These are phyloP conservation scores for Ceratothoa steindachneri DNA, from an alignment of 2,888 invertebrate species.

Conservation along the genomic window DNA sequence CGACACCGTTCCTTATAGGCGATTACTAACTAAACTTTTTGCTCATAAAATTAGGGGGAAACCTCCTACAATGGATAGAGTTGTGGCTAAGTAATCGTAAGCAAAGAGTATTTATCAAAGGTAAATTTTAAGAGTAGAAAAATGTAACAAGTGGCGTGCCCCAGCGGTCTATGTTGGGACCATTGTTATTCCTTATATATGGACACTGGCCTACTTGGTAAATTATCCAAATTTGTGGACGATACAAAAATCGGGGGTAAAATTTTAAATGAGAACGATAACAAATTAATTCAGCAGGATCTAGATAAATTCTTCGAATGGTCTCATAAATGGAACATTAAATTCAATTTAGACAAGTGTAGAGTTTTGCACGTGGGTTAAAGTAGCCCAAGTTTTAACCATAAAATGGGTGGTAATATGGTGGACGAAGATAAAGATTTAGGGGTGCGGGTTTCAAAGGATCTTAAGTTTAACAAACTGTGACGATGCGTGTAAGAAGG, in stretches of 20 bases:
- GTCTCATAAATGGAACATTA: not conserved
- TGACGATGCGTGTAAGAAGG: too few relatives aligned
- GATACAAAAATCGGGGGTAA: not conserved
- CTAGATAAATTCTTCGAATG: not conserved
- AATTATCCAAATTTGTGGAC: not conserved
- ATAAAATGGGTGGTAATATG: not conserved
- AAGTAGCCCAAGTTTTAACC: not conserved
- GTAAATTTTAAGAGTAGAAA: too few relatives aligned
- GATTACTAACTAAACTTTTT: too few relatives aligned
- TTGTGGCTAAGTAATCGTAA: too few relatives aligned
- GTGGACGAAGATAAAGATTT: not conserved
- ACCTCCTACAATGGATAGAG: too few relatives aligned
- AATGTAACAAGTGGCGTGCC: not conserved
- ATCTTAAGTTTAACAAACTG: too few relatives aligned
- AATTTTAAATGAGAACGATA: not conserved
- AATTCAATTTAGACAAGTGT: not conserved
- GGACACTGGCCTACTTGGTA: not conserved
- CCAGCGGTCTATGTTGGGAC: not conserved
- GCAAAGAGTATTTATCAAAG: too few relatives aligned
- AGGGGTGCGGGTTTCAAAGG: not conserved
- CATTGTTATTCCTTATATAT: not conserved
- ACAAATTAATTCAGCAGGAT: not conserved
- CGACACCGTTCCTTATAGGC: too few relatives aligned
- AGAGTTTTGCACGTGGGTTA: not conserved
- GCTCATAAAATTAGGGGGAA: too few relatives aligned